phyloP scores from a whole-genome alignment of 2,888 invertebrate species.

The Drosophila pullipes region DNA sequence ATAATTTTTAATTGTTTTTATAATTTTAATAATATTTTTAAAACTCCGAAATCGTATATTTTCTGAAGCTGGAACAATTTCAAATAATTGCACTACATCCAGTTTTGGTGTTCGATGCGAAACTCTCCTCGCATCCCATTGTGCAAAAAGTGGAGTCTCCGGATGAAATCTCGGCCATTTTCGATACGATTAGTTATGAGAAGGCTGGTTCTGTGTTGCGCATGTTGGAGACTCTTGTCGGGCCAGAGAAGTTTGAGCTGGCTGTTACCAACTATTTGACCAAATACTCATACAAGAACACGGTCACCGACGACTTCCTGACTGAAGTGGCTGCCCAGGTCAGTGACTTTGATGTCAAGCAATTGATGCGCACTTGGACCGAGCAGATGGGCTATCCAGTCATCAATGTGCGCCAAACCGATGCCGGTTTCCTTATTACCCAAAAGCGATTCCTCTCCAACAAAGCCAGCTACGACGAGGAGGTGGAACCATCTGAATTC shows the following conservation, averaged over 20 bases:
- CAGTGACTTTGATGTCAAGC: slow-evolving; percentile 85
- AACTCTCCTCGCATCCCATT: slow-evolving; percentile 94
- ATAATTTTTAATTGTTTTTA: not conserved
- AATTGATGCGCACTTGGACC: slow-evolving; percentile 95
- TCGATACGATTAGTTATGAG: slow-evolving; percentile 94
- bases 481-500: slow-evolving; percentile 85
- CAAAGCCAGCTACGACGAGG: slow-evolving; percentile 86
- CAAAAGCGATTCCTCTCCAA: slow-evolving; percentile 92
- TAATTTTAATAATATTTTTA: slow-evolving; percentile 14
- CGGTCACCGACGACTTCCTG: slow-evolving; percentile 92
- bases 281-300: slow-evolving; percentile 90
- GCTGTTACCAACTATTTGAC: slow-evolving; percentile 91
- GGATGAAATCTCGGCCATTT: slow-evolving; percentile 95
- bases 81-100: slow-evolving; percentile 89
- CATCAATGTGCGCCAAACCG: slow-evolving; percentile 87
- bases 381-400: slow-evolving; percentile 95
- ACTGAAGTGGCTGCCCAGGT: slow-evolving; percentile 86
- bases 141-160: slow-evolving; percentile 93
- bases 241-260: slow-evolving; percentile 89
- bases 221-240: slow-evolving; percentile 93
- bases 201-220: slow-evolving; percentile 95
- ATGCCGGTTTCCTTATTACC: slow-evolving; percentile 86
- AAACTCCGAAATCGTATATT: not conserved
- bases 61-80: slow-evolving; percentile 90
- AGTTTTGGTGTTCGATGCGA: slow-evolving; percentile 91